Base-by-base conservation (phyloP, 2,797 vertebrate species). In the Sebastes paucispinis region DNA sequence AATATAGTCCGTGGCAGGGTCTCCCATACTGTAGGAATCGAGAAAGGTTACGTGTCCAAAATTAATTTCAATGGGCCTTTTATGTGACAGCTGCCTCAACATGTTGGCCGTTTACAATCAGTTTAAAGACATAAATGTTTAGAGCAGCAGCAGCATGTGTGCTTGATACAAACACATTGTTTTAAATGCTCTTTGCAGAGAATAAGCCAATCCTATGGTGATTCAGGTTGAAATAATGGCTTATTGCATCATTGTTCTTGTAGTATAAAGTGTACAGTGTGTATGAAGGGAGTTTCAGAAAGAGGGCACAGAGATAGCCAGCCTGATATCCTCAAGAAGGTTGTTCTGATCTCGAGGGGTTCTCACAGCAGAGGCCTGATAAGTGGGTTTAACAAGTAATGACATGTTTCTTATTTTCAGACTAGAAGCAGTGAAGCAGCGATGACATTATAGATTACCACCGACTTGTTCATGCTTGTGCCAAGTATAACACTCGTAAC, bases 391-490 rank as follows among this genome's bases (percentile, higher is more conserved):
- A 91, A 91, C 90, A 90, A 85, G 89, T 85, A 83, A 91, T 82
- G 87, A 91, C 89, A 91, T 81, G 79, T 86, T 89, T 89, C 89
- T 89, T 81, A 88, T 91, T 92, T 89, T 84, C 79, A 82, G 68
- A 77, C 60, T 71, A n/a, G 52, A 71, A 85, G 82, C 78, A 74
- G 80, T 31, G 80, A 87, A 87, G 82, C 83, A 75, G 85, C 36
- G 71, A 59, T 74, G 69, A 80, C 71, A 73, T 81, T 65, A 55
- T 63, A 72, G 73, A 87, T 89, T 74, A 67, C 58, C 22, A 31
- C 72, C 69, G 80, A 75, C 80, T 36, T 80, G 79, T 24, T 31
- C 77, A 66, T 74, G 63, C 82, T 52, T 62, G 76, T 79, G 60
- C 81, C 70, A 27, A 59, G 18, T 64, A 3, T 34, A 47, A 24